A percentile compares a stretch with the other conserved stretches of the same genome.
phyloP scores from a whole-genome alignment of 2,113 vertebrate species.

The Pseudopodoces humilis region DNA sequence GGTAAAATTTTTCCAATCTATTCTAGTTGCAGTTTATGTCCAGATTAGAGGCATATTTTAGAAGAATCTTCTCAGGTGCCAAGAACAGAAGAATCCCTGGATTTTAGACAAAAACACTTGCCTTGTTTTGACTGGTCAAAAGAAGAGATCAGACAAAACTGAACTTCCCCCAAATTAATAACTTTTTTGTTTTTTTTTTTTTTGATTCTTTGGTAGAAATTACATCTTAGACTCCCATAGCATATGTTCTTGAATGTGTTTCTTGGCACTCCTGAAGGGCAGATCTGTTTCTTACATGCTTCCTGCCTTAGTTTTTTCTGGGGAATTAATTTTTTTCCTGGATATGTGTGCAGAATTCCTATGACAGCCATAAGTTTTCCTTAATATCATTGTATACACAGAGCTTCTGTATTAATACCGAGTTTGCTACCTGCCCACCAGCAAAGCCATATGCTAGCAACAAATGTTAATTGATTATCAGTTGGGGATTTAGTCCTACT shows the following conservation, averaged over 20 bases:
- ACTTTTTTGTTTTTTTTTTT: background rate
- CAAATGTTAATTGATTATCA: constrained; percentile 45
- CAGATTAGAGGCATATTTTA: background rate
- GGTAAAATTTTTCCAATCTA: background rate
- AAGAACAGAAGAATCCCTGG: background rate
- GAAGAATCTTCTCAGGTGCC: background rate
- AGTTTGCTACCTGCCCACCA: constrained; percentile 41
- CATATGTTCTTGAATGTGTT: constrained; percentile 53
- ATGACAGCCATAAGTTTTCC: constrained; percentile 19
- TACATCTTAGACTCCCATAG: constrained; percentile 4
- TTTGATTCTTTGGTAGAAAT: background rate
- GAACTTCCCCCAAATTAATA: background rate
- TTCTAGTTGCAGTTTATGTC: background rate
- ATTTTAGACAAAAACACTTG: background rate
- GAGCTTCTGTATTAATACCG: background rate
- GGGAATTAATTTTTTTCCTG: constrained; percentile 24
- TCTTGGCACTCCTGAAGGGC: constrained; percentile 54
- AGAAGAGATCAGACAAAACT: background rate
- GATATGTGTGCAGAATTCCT: constrained; percentile 32
- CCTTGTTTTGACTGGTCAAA: background rate
- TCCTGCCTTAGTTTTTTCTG: constrained; percentile 23
- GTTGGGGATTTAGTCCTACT: background rate
- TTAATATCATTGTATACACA: background rate
- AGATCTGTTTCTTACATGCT: constrained; percentile 52
- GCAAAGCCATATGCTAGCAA: constrained; percentile 30